Evolutionary conservation across 1,140 invertebrate genomes (phyloP).

Genomic region (Bombus consobrinus): DNA sequence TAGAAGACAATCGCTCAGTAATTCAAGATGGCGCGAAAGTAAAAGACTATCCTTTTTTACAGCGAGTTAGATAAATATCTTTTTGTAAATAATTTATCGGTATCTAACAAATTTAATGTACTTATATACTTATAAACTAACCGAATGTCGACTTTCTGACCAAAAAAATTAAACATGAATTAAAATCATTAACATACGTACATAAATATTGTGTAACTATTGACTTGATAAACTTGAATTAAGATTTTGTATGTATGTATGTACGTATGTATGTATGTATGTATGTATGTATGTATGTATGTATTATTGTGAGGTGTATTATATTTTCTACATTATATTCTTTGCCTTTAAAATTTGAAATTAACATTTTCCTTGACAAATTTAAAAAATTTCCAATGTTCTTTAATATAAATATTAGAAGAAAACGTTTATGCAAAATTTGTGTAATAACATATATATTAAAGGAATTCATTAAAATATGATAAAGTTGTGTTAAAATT

Average conservation of each 20-base stretch:
- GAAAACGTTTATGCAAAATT: neutral
- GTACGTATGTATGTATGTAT: too few species aligned
- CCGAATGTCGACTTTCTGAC: neutral
- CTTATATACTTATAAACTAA: neutral
- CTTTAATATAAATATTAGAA: neutral
- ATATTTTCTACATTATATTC: neutral
- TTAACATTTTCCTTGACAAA: neutral
- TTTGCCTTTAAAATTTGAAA: neutral
- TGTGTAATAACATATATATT: neutral
- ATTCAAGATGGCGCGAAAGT: conserved; percentile 37
- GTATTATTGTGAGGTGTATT: neutral
- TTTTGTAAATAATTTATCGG: neutral
- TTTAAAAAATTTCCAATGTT: neutral
- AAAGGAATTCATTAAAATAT: neutral
- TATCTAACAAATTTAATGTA: neutral
- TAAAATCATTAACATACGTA: neutral
- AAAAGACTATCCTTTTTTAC: neutral
- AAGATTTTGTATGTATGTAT: neutral
- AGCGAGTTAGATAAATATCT: neutral
- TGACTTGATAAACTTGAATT: neutral
- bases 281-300: too few species aligned
- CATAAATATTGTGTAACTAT: neutral
- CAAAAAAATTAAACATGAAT: neutral
- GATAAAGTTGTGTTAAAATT: neutral
- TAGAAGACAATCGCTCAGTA: neutral